These are phyloP conservation scores for Amblyraja radiata DNA, from an alignment of 2,797 vertebrate genomes.

Conservation along the genomic window DNA sequence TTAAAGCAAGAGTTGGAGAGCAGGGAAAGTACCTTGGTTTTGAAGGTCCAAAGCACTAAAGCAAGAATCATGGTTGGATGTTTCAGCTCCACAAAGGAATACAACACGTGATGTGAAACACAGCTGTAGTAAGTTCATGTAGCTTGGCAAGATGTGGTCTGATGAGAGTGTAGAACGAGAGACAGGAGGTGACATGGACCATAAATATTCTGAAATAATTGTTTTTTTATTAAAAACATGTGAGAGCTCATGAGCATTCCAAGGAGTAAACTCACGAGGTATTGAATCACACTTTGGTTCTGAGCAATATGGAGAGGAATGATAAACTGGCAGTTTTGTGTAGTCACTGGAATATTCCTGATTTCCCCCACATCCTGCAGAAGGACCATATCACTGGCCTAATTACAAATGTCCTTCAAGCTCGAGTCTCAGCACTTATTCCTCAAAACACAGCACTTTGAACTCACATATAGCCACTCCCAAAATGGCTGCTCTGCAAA, in stretches of 20 bases:
- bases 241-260: background rate
- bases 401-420: too few relatives aligned
- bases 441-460: too few relatives aligned
- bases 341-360: too few relatives aligned
- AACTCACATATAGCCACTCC: too few relatives aligned
- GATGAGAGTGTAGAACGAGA: background rate
- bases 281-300: background rate
- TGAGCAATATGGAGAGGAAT: background rate
- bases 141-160: background rate
- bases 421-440: too few relatives aligned
- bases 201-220: background rate
- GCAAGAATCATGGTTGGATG: background rate
- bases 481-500: too few relatives aligned
- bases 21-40: too few relatives aligned
- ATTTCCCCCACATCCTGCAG: too few relatives aligned
- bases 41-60: too few relatives aligned
- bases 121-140: background rate
- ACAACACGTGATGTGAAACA: background rate
- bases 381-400: too few relatives aligned
- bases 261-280: background rate
- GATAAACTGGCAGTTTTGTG: background rate
- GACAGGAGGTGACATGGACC: background rate
- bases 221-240: background rate
- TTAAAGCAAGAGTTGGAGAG: too few relatives aligned
- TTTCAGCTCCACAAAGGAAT: background rate